phyloP scores from a whole-genome alignment of 2,113 vertebrate genomes.

The Genyomyrus donnyi region DNA sequence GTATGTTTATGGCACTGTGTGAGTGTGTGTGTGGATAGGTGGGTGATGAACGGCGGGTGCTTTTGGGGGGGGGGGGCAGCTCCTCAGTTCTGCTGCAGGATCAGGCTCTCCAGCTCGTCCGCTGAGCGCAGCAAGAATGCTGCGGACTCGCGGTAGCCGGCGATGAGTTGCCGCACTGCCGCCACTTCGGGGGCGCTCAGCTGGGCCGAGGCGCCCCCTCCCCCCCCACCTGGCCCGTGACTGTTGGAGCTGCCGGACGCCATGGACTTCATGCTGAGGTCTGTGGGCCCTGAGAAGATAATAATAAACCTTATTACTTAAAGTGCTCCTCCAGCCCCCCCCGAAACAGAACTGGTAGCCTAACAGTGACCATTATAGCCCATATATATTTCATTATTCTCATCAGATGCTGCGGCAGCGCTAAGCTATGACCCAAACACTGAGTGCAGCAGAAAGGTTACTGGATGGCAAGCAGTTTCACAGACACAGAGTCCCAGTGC shows the following conservation, averaged over 20 bases:
- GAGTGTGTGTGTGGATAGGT: conserved; percentile 19
- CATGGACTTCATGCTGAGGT: conserved; percentile 98
- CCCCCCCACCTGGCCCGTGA: conserved; percentile 66
- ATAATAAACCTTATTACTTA: not conserved
- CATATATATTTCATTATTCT: not conserved
- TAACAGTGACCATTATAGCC: not conserved
- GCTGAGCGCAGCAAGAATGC: conserved; percentile 95
- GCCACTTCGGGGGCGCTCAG: conserved; percentile 93
- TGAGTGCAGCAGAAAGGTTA: not conserved
- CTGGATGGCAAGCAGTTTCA: not conserved
- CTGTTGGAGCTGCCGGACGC: conserved; percentile 81
- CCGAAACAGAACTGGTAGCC: not conserved
- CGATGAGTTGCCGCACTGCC: conserved; percentile 92
- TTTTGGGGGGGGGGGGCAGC: not conserved
- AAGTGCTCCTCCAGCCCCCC: not conserved
- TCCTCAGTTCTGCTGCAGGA: conserved; percentile 97
- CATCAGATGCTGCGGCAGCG: not conserved
- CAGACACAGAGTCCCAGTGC: not conserved
- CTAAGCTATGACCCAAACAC: not conserved
- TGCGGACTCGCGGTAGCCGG: conserved; percentile 92
- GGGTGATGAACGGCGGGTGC: not conserved
- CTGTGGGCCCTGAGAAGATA: conserved; percentile 77
- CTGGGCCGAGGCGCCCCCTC: conserved; percentile 80
- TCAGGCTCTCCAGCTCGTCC: conserved; percentile 98
- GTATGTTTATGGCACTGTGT: conserved; percentile 29